These are phyloP conservation scores for Cynoglossus semilaevis DNA, from an alignment of 2,113 vertebrate species.

Conservation along the genomic window DNA sequence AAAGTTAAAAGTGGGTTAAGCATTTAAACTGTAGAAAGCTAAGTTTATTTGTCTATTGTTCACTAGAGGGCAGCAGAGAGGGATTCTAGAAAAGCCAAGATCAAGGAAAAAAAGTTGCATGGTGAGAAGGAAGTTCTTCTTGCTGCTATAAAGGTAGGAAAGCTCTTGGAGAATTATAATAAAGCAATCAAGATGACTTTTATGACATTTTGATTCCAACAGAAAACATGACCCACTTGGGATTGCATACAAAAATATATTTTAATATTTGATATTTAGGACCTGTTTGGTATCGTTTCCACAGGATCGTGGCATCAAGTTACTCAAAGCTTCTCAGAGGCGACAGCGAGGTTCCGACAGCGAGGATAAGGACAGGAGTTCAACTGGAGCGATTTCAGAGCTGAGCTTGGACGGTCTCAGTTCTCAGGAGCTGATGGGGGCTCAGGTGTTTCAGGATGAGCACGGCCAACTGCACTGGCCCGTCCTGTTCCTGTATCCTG, in stretches of 20 bases:
- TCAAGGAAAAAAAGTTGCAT: conserved; percentile 79
- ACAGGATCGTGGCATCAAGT: conserved; percentile 85
- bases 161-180: not conserved
- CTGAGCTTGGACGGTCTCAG: conserved; percentile 76
- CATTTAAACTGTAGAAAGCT: too few relatives aligned
- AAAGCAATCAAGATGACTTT: too few relatives aligned
- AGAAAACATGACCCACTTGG: too few relatives aligned
- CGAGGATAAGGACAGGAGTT: conserved; percentile 62
- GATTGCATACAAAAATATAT: too few relatives aligned
- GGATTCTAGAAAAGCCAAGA: conserved; percentile 84
- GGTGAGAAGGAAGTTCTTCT: conserved; percentile 76
- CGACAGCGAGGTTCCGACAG: conserved; percentile 49
- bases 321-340: conserved; percentile 55
- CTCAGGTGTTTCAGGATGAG: conserved; percentile 81
- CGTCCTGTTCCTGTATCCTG: conserved; percentile 91
- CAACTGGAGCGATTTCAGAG: conserved; percentile 65
- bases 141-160: conserved; percentile 82
- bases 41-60: not conserved
- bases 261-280: too few relatives aligned
- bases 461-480: conserved; percentile 87
- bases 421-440: conserved; percentile 73
- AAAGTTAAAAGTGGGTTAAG: too few relatives aligned
- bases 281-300: not conserved
- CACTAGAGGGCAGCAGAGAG: conserved; percentile 81
- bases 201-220: too few relatives aligned